Conservation (phyloP, 1,140 invertebrate species). For the Meteorus sp. region DNA sequence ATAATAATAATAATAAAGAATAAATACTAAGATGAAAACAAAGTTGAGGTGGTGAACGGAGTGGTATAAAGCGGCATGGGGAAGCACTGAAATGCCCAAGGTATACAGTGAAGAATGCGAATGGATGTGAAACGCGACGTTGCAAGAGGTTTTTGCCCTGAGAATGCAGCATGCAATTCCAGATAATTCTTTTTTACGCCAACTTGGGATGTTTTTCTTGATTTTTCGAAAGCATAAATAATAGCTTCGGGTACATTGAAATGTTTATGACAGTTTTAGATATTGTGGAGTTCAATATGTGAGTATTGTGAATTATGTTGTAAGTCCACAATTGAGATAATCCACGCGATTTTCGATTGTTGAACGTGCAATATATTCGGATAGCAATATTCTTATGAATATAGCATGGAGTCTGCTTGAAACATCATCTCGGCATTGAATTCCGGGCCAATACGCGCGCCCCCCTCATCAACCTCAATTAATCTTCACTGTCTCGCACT, state of each 20-base stretch:
- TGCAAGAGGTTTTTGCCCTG: constrained; percentile 40
- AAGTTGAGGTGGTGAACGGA: background rate
- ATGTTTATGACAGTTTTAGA: too few relatives aligned
- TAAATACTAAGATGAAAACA: background rate
- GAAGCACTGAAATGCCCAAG: constrained; percentile 7
- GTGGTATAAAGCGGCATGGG: too few relatives aligned
- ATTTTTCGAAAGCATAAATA: too few relatives aligned
- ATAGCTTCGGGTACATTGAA: too few relatives aligned
- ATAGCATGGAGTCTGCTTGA: constrained; percentile 27
- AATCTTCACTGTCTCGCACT: constrained; percentile 57
- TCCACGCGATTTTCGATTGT: too few relatives aligned
- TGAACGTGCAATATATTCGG: constrained; percentile 14
- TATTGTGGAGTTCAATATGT: too few relatives aligned
- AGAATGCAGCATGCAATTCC: constrained; percentile 42
- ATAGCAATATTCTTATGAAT: constrained; percentile 11
- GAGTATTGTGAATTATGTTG: too few relatives aligned
- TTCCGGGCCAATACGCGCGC: constrained; percentile 59
- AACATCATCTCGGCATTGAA: constrained; percentile 57
- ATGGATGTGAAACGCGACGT: constrained; percentile 39
- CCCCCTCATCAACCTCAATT: constrained; percentile 62
- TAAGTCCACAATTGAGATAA: too few relatives aligned
- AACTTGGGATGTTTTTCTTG: constrained; percentile 26
- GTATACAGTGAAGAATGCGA: constrained; percentile 26
- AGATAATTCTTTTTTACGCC: constrained; percentile 33
- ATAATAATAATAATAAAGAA: constrained; percentile 8